Percentiles rank a stretch among this genome's conserved stretches.
Evolutionary conservation across 2,113 vertebrate species (phyloP).

Genomic region (Macroglossus sobrinus): DNA sequence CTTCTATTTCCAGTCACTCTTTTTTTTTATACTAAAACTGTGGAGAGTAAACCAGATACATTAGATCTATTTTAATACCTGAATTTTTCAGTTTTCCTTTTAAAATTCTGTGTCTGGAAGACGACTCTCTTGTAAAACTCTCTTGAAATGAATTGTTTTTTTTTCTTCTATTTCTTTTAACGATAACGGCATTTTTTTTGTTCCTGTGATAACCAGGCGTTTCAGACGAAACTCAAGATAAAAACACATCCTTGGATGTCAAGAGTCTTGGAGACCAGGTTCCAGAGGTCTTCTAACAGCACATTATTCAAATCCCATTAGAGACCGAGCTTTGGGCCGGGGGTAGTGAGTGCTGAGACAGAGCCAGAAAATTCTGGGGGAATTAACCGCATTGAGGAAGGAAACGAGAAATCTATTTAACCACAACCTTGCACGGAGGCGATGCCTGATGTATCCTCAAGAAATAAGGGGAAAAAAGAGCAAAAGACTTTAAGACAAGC

Average conservation of each 20-base stretch:
- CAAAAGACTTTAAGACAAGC: neutral
- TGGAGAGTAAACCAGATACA: neutral
- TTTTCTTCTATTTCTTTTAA: neutral
- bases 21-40: no score
- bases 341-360: constrained; percentile 65
- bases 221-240: constrained; percentile 48
- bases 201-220: neutral
- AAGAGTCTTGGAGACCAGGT: constrained; percentile 64
- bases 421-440: neutral
- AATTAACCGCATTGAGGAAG: constrained; percentile 61
- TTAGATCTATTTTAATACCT: neutral
- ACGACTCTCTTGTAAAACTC: neutral
- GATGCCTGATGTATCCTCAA: neutral
- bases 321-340: neutral
- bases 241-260: constrained; percentile 58
- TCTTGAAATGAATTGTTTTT: neutral
- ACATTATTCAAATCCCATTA: constrained; percentile 73
- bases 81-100: neutral
- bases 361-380: constrained; percentile 29
- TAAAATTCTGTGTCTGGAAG: neutral
- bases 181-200: neutral
- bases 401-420: constrained; percentile 59
- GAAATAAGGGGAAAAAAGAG: neutral
- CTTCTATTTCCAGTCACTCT: no score
- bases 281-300: constrained; percentile 46